These are phyloP conservation scores for Zaprionus kolodkinae DNA, from an alignment of 1,140 invertebrate species.

Conservation along the genomic window DNA sequence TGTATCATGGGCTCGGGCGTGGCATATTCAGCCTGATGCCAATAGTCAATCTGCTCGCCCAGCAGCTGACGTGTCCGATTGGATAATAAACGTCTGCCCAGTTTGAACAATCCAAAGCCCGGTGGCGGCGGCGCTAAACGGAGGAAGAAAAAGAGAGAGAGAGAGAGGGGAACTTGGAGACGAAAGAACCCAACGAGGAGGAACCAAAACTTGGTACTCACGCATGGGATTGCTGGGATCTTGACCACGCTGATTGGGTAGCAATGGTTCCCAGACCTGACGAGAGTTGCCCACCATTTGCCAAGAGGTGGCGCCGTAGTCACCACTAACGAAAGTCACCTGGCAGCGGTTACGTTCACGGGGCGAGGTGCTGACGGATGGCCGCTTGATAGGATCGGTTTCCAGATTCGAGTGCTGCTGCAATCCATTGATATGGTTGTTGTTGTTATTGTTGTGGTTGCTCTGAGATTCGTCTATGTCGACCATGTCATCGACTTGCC, in stretches of 20 bases:
- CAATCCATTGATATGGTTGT: neutral
- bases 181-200: too few relatives aligned
- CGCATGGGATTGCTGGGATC: conserved; percentile 29
- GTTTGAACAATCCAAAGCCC: conserved; percentile 32
- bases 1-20: neutral
- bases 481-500: neutral
- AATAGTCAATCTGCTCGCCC: conserved; percentile 11
- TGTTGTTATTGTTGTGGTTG: neutral
- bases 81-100: conserved; percentile 19
- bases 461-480: neutral
- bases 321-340: neutral
- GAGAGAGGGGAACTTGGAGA: neutral
- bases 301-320: neutral
- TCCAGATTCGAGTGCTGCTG: neutral
- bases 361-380: neutral
- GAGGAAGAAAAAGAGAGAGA: neutral
- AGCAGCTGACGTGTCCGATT: conserved; percentile 29
- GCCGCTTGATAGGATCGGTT: neutral
- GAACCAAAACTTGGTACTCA: conserved; percentile 28
- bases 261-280: conserved; percentile 38
- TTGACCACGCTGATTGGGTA: neutral
- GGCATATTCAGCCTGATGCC: neutral
- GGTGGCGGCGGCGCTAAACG: conserved; percentile 21
- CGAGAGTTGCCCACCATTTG: conserved; percentile 10
- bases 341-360: conserved; percentile 5